Base-by-base conservation (phyloP, 2,113 vertebrate genomes). In the Mirounga angustirostris region DNA sequence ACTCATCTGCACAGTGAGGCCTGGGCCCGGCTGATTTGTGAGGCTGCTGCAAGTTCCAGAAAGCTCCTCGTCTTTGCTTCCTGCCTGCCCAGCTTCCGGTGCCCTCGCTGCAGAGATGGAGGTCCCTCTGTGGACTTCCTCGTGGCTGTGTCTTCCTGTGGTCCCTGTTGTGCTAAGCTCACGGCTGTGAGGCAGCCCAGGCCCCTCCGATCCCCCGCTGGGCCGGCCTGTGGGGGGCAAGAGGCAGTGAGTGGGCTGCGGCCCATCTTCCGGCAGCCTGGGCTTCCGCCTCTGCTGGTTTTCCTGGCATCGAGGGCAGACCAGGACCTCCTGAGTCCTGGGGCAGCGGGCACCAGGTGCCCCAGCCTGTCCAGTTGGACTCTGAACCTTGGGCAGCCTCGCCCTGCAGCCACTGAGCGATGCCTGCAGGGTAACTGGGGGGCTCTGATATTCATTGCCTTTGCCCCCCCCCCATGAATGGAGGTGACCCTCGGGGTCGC, bases 1-100 rank as follows among this genome's bases (percentile, higher is more conserved):
- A n/a, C 50, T 58, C 9, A 0, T 59, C n/a, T 52, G 65, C 36
- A 4, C 19, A 2, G 30, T 8, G 11, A 19, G 2, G 56, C 0
- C 84, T 3, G 7, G 43, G 46, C 2, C 54, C 24, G 1, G 40
- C 76, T 46, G 61, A 0, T 46, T 0, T 40, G 82, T 12, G n/a
- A 73, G 40, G 71, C 30, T 7, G 8, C 54, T 2, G 22, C 52
- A 5, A 8, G 58, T 56, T 82, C 63, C 46, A 12, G 74, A 69
- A 83, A 69, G 58, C 22, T 71, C 54, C 0, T 3, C 10, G 3
- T 3, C 24, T 50, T 0, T 33, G n/a, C 69, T 56, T 82, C 89
- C 81, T 56, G 52, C 19, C 52, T 2, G 0, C 36, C 56, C 1
- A 3, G 56, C 65, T 61, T 74, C 81, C 0, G 1, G 19, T 0